A percentile compares a stretch with the other conserved stretches of the same genome.
Conservation (phyloP, 1,140 invertebrate species). For the Antheraea pernyi region DNA sequence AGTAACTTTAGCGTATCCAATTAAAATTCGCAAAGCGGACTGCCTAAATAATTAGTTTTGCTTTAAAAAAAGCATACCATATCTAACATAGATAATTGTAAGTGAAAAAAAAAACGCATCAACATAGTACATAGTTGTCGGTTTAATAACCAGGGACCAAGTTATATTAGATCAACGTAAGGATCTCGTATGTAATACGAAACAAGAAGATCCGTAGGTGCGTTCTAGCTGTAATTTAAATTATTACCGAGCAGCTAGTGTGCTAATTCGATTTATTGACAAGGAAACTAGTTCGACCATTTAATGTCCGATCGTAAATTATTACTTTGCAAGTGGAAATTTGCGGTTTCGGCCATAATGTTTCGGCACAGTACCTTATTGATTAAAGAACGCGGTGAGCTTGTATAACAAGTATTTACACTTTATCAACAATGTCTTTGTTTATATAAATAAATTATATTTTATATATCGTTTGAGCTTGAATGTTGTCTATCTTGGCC, state of each 20-base stretch:
- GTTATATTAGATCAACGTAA: neutral
- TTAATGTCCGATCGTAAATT: neutral
- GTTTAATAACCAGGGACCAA: slow-evolving; percentile 7
- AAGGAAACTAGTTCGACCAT: neutral
- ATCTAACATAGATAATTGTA: neutral
- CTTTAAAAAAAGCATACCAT: no score
- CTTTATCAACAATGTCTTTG: neutral
- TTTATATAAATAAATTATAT: neutral
- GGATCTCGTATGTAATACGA: neutral
- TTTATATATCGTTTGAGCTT: no score
- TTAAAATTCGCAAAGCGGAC: no score
- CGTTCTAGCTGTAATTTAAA: neutral
- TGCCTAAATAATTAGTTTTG: no score
- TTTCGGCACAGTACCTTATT: neutral
- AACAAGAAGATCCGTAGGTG: neutral
- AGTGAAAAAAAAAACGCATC: neutral
- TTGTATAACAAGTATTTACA: slow-evolving; percentile 3
- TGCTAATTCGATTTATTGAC: slow-evolving; percentile 37
- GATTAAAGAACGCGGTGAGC: neutral
- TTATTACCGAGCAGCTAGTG: slow-evolving; percentile 8
- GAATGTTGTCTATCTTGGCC: no score
- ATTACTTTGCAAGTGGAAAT: neutral
- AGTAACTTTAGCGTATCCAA: no score
- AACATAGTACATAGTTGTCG: slow-evolving; percentile 31
- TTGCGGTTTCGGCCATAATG: neutral